Base-by-base conservation (phyloP, 1,140 invertebrate species). In the Cheumatopsyche charites region DNA sequence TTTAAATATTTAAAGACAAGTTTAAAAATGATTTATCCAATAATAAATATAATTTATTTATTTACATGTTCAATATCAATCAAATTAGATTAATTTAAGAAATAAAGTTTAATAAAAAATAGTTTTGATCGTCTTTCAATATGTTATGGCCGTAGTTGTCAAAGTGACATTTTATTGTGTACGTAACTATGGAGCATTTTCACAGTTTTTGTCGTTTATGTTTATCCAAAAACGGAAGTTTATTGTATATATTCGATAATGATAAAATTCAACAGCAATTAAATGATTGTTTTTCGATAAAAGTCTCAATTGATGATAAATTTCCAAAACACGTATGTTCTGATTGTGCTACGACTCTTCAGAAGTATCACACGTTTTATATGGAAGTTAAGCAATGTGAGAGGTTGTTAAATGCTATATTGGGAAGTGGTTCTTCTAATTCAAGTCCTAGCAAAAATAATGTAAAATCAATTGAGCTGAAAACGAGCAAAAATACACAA, bases 291-390 rank as follows among this genome's bases (percentile, higher is more conserved):
- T 52, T 75, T n/a, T 72, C 70, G 1, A 75, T 72, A 21, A 52
- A 75, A 23, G 45, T 73, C 13, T 70, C 71, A 15, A n/a, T n/a
- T 21, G 62, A 72, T 21, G 73, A 75, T 62, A 67, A 65, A 42
- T 66, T 75, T 17, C 73, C 73, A n/a, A 75, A 75, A 49, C 45
- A 36, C 62, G 70, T 75, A 45, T 75, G 73, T 52, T 7, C 17
- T 13, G 67, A 72, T 17, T 75, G 73, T 70, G 62, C 62, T 7
- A 45, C 62, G 7, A 62, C 25, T 0, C 52, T 75, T 23, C 62
- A 70, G 17, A 47, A 43, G 25, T 75, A 58, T 63, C 69, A 75
- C 26, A 47, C n/a, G 12, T 75, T 75, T 73, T 67, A 72, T 47
- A 70, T 61, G 26, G 55, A 61, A 17, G 47, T 66, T 23, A 72